Evolutionary conservation across 2,797 vertebrate genomes (phyloP), one percentile per base, ranked within the genome.

Genomic region (Cossypha niveicapilla): DNA sequence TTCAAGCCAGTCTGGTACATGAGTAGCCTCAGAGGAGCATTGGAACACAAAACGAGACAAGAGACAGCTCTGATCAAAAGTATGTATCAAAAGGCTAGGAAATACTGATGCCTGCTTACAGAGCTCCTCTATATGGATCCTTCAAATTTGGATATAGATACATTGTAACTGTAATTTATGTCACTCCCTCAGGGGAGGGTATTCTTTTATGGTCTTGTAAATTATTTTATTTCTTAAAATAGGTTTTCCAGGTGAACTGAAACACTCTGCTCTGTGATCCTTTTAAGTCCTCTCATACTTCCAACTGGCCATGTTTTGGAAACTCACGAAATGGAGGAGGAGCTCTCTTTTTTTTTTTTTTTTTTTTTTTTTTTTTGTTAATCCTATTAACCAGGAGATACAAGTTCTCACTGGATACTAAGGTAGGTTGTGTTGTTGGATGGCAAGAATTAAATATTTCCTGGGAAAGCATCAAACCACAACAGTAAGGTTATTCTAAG

Each of bases 11-110:
- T 91, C 72, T 93, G 90, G 88, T 90, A 80, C 65, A 92, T 62
- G 77, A 93, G 74, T 82, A 94, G 88, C 81, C 93, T 95, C 93
- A 91, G 91, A 94, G 94, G 94, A 94, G 42, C 1, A 1, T 24
- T 94, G 88, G 71, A 95, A 88, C 42, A 88, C 53, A 82, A 51
- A 87, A 94, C 10, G 17, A 81, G 73, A 76, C 88, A 84, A 80
- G 56, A 60, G 51, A 83, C 39, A 91, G 39, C 62, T 87, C 63
- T 66, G 83, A 76, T 61, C 53, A 87, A 88, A 92, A 81, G 53
- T 51, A 35, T 27, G 25, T 65, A 82, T 77, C 21, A 39, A 74
- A 91, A 82, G 35, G 14, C 57, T 61, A 79, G 83, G 79, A 91
- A 95, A 91, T 45, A 74, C 6, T 60, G 16, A 50, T 1, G 6